These are phyloP conservation scores for Pycnomerus fuliginosus DNA, from an alignment of 2,888 invertebrate species.

Conservation along the genomic window DNA sequence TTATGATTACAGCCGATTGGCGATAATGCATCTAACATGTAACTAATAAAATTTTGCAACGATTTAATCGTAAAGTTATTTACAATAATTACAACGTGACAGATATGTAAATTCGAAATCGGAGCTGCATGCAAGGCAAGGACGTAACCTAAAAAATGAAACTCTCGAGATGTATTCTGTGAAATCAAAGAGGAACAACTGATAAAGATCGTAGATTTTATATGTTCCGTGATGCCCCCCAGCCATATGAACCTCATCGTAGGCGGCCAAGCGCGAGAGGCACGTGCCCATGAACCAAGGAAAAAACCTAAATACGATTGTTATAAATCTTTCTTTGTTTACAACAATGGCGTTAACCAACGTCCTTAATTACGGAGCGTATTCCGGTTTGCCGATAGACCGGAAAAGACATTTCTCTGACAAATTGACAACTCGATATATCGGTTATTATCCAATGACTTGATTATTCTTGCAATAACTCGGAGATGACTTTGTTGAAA, in stretches of 20 bases:
- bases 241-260: conserved; percentile 38
- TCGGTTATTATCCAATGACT: too few relatives aligned
- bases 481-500: too few relatives aligned
- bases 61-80: conserved; percentile 13
- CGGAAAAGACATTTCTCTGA: conserved; percentile 13
- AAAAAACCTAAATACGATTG: conserved; percentile 16
- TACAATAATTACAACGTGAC: conserved; percentile 10
- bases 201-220: conserved; percentile 43
- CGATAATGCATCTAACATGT: conserved; percentile 15
- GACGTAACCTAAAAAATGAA: conserved; percentile 14
- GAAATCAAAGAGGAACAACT: conserved; percentile 27
- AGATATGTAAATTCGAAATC: neutral
- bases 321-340: conserved; percentile 15
- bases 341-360: conserved; percentile 17
- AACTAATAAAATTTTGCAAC: conserved; percentile 16
- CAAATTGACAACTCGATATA: too few relatives aligned
- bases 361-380: conserved; percentile 11
- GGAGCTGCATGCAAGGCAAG: conserved; percentile 2
- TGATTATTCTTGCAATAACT: too few relatives aligned
- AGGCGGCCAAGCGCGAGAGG: conserved; percentile 43
- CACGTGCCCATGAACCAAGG: conserved; percentile 43
- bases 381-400: conserved; percentile 1
- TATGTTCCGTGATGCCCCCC: conserved; percentile 41
- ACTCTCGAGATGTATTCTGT: conserved; percentile 9
- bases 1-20: conserved; percentile 6